phyloP scores from a whole-genome alignment of 2,113 vertebrate species.

The Balaenoptera acutorostrata region DNA sequence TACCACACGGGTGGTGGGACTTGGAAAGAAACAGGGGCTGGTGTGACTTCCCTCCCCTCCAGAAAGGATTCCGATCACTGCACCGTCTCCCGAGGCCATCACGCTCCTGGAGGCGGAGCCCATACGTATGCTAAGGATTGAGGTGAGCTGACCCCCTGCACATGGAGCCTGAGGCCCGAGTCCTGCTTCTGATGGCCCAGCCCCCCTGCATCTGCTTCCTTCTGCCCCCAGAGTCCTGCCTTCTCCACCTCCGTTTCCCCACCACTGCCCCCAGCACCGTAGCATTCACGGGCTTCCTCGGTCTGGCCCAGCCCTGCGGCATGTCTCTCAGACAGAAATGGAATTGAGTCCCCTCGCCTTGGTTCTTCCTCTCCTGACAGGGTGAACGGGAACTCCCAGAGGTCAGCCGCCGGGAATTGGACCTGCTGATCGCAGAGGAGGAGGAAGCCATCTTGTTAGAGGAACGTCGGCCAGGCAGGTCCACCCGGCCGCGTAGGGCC shows the following conservation, averaged over 20 bases:
- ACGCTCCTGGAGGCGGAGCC: constrained; percentile 83
- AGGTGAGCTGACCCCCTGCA: constrained; percentile 69
- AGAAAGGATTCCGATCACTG: constrained; percentile 16
- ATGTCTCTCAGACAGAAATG: background rate
- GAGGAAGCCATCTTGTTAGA: constrained; percentile 79
- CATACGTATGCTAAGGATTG: constrained; percentile 66
- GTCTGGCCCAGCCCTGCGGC: background rate
- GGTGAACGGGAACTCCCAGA: constrained; percentile 84
- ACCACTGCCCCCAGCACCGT: background rate
- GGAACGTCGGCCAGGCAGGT: background rate
- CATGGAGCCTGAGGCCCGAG: background rate
- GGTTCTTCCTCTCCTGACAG: constrained; percentile 51
- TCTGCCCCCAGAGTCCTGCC: background rate
- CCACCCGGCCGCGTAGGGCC: background rate
- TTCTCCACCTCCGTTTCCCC: background rate
- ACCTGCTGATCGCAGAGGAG: constrained; percentile 83
- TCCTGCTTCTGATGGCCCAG: background rate
- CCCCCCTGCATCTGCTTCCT: background rate
- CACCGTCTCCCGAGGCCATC: constrained; percentile 79
- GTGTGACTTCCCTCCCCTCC: background rate
- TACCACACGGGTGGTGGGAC: background rate
- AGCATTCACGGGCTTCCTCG: background rate
- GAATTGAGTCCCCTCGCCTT: background rate
- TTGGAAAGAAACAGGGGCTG: background rate
- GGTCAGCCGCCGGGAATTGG: constrained; percentile 80